phyloP scores from a whole-genome alignment of 1,140 invertebrate genomes.

The Pissodes strobi region DNA sequence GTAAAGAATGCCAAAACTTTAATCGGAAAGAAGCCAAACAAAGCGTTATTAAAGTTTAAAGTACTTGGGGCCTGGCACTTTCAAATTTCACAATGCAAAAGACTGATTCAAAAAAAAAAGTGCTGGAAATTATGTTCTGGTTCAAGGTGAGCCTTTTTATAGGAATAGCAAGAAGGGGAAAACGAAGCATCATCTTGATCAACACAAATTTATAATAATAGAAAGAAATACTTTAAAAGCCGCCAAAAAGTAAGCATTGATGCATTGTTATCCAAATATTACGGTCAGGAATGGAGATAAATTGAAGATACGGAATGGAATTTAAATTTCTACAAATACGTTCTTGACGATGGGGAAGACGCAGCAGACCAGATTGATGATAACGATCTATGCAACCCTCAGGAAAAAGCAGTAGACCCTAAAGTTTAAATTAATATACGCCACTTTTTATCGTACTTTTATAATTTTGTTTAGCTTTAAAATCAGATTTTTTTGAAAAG shows the following conservation, averaged over 20 bases:
- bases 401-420: no score
- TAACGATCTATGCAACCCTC: no score
- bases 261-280: no score
- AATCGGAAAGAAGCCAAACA: slow-evolving; percentile 14
- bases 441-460: no score
- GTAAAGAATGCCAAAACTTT: neutral
- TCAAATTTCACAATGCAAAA: no score
- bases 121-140: neutral
- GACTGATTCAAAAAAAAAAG: slow-evolving; percentile 21
- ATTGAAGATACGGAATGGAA: no score
- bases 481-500: no score
- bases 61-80: slow-evolving; percentile 10
- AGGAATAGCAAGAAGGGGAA: slow-evolving; percentile 10
- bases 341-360: neutral
- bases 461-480: no score
- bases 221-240: neutral
- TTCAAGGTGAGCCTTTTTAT: no score
- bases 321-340: neutral
- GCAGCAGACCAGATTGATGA: neutral
- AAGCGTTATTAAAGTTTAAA: slow-evolving; percentile 1
- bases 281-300: slow-evolving; percentile 6
- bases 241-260: neutral
- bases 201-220: slow-evolving; percentile 6
- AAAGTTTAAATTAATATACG: neutral
- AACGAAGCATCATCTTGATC: neutral